Conservation (phyloP, 2,113 vertebrate species). For the Istiophorus platypterus region DNA sequence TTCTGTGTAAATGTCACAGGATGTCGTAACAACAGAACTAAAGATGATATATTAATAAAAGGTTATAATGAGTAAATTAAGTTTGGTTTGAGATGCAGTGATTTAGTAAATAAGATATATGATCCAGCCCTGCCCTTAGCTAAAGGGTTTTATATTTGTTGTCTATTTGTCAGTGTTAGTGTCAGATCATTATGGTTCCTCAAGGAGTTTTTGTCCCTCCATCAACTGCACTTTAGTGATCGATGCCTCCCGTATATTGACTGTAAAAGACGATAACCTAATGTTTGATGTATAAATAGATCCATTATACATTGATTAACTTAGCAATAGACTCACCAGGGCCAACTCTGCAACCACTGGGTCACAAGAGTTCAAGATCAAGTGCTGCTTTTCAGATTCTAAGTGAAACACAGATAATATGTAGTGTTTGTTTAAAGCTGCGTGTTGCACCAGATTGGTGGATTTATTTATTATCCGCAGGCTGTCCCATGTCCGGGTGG, state of each 20-base stretch:
- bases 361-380: not conserved
- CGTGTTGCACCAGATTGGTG: not conserved
- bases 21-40: not conserved
- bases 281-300: not conserved
- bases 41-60: not conserved
- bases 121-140: not conserved
- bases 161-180: not conserved
- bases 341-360: not conserved
- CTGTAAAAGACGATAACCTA: not conserved
- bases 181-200: not conserved
- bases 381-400: not conserved
- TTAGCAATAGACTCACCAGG: not conserved
- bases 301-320: not conserved
- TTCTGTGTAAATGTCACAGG: too few species aligned
- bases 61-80: too few species aligned
- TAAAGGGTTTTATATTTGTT: not conserved
- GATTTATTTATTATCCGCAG: slow-evolving; percentile 41
- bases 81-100: not conserved
- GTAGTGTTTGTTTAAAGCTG: not conserved
- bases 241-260: not conserved
- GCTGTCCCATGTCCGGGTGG: slow-evolving; percentile 87
- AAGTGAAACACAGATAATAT: not conserved
- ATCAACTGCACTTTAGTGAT: not conserved
- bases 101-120: not conserved
- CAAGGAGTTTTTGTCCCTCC: not conserved